These are phyloP conservation scores for Gila robusta DNA, from an alignment of 2,797 vertebrate species.

Conservation along the genomic window DNA sequence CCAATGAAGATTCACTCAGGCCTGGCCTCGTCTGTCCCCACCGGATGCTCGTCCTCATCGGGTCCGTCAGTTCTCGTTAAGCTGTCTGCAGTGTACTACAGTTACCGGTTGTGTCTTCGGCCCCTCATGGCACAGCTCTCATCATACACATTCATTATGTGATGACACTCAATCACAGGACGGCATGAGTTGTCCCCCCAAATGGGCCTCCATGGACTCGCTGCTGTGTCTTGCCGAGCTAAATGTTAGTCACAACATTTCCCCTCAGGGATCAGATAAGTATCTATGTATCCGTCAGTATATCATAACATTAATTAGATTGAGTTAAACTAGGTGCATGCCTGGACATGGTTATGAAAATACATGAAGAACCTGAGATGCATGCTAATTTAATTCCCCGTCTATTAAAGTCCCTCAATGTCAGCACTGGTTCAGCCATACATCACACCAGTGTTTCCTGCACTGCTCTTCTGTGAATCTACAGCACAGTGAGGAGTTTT, in stretches of 20 bases:
- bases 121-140: slow-evolving; percentile 38
- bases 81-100: slow-evolving; percentile 72
- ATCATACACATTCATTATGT: slow-evolving; percentile 39
- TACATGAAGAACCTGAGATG: neutral
- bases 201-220: neutral
- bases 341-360: slow-evolving; percentile 14
- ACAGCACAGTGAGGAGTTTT: too few species aligned
- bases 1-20: slow-evolving; percentile 29
- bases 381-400: neutral
- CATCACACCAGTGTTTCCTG: neutral
- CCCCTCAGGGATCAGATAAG: neutral
- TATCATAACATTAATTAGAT: slow-evolving; percentile 11
- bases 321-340: slow-evolving; percentile 8
- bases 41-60: slow-evolving; percentile 64
- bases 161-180: slow-evolving; percentile 21
- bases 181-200: slow-evolving; percentile 8
- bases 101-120: slow-evolving; percentile 72
- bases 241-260: slow-evolving; percentile 25
- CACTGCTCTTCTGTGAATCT: neutral
- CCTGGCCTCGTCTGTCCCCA: slow-evolving; percentile 63
- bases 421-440: neutral
- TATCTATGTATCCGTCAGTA: slow-evolving; percentile 4
- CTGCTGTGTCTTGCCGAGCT: neutral
- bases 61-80: slow-evolving; percentile 80
- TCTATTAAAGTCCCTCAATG: neutral